phyloP scores from a whole-genome alignment of 2,888 invertebrate species.

The Colletes collaris region DNA sequence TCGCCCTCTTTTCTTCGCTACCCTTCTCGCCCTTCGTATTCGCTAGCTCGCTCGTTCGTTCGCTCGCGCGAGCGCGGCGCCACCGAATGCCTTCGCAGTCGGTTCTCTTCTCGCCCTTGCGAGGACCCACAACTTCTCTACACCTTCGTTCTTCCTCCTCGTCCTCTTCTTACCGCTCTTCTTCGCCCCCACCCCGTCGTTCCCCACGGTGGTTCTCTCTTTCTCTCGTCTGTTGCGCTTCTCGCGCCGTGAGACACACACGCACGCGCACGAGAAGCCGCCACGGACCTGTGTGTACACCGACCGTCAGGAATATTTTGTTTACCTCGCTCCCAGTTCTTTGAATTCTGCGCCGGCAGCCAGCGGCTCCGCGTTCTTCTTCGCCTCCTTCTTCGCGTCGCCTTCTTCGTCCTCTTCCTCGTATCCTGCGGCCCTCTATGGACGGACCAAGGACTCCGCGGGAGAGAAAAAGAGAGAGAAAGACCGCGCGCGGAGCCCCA shows the following conservation, averaged over 20 bases:
- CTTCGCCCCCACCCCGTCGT: background rate
- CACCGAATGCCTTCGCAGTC: constrained; percentile 65
- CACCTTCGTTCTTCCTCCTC: constrained; percentile 34
- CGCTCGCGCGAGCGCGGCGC: constrained; percentile 60
- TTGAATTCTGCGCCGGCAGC: constrained; percentile 78
- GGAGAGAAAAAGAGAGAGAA: background rate
- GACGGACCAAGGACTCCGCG: constrained; percentile 43
- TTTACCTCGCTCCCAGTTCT: constrained; percentile 81
- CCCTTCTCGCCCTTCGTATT: constrained; percentile 54
- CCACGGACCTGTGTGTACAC: constrained; percentile 53
- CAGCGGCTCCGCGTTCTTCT: constrained; percentile 62
- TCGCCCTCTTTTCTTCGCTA: constrained; percentile 28
- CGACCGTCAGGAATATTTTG: constrained; percentile 80
- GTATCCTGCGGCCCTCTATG: constrained; percentile 42
- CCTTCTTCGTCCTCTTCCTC: constrained; percentile 30
- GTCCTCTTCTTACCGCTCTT: background rate
- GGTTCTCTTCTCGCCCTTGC: constrained; percentile 49
- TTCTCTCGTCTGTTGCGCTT: background rate
- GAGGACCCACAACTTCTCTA: constrained; percentile 21
- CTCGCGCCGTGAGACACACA: background rate
- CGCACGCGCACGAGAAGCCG: constrained; percentile 1
- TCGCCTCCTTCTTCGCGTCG: constrained; percentile 31
- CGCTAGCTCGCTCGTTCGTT: constrained; percentile 30
- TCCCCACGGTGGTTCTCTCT: background rate
- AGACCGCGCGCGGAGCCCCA: background rate